Conservation (phyloP, 2,797 vertebrate genomes). For the Enteromius afrohamiltoni region DNA sequence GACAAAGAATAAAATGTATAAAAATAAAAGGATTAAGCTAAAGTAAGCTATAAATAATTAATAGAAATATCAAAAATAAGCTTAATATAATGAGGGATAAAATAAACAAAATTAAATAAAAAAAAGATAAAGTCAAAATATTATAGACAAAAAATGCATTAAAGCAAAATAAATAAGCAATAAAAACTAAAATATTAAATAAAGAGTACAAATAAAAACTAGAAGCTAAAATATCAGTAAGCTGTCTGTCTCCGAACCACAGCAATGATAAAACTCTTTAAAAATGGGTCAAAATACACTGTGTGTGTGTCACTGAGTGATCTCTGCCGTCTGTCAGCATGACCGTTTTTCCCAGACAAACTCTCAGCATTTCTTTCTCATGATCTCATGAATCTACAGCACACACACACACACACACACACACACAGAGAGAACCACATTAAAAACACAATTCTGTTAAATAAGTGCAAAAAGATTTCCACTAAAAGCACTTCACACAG, state of each 20-base stretch:
- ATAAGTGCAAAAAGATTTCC: neutral
- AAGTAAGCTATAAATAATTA: neutral
- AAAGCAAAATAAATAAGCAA: neutral
- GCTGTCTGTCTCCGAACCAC: neutral
- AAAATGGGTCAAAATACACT: slow-evolving; percentile 13
- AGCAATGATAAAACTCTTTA: neutral
- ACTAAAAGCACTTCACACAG: neutral
- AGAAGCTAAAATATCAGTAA: neutral
- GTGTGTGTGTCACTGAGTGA: slow-evolving; percentile 34
- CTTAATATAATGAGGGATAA: neutral
- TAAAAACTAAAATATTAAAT: neutral
- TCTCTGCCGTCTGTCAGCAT: slow-evolving; percentile 47
- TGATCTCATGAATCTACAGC: slow-evolving; percentile 55
- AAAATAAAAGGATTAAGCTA: neutral
- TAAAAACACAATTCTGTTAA: neutral
- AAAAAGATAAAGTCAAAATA: neutral
- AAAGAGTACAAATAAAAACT: neutral
- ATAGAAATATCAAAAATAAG: neutral
- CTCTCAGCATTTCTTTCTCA: slow-evolving; percentile 55
- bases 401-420: slow-evolving; percentile 1
- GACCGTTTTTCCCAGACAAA: slow-evolving; percentile 59
- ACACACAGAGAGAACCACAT: slow-evolving; percentile 7
- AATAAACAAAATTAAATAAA: neutral
- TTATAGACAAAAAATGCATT: neutral
- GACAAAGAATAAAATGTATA: neutral